These are phyloP conservation scores for Stegodyphus dumicola DNA, from an alignment of 1,140 invertebrate species.

Conservation along the genomic window DNA sequence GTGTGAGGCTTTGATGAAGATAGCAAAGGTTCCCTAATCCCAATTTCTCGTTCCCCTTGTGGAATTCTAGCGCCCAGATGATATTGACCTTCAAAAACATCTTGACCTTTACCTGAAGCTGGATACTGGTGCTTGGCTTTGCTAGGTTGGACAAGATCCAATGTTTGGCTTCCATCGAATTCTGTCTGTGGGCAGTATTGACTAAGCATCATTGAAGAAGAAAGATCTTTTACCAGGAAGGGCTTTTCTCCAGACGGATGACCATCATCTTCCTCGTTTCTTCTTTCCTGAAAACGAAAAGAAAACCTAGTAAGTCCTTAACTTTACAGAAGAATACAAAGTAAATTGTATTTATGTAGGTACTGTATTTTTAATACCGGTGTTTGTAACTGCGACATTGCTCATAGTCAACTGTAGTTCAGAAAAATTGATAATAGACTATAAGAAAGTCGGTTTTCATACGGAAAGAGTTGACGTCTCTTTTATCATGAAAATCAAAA, in stretches of 20 bases:
- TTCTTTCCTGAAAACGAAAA: conserved; percentile 18
- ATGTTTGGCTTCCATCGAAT: conserved; percentile 48
- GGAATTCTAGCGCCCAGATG: conserved; percentile 13
- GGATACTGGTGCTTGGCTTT: conserved; percentile 34
- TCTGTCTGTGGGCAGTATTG: conserved; percentile 38
- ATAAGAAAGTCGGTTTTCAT: too few species aligned
- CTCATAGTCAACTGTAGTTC: too few species aligned
- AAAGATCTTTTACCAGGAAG: conserved; percentile 48
- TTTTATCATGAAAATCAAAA: too few species aligned
- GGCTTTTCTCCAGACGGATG: conserved; percentile 39
- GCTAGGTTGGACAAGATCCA: conserved; percentile 47
- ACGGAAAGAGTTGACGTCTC: too few species aligned
- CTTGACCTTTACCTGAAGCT: neutral
- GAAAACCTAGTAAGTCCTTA: neutral
- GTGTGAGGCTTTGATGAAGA: conserved; percentile 19
- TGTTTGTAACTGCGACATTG: too few species aligned
- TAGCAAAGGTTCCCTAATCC: conserved; percentile 40
- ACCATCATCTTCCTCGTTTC: conserved; percentile 36
- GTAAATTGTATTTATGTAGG: too few species aligned
- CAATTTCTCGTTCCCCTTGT: conserved; percentile 38
- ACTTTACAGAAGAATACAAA: too few species aligned
- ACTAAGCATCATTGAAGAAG: conserved; percentile 56
- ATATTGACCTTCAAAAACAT: conserved; percentile 4
- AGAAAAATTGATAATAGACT: too few species aligned
- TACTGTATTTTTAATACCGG: too few species aligned